Percentiles rank a stretch among this genome's conserved stretches.
Conservation (phyloP, 2,888 invertebrate genomes). For the Perizoma affinitatum region DNA sequence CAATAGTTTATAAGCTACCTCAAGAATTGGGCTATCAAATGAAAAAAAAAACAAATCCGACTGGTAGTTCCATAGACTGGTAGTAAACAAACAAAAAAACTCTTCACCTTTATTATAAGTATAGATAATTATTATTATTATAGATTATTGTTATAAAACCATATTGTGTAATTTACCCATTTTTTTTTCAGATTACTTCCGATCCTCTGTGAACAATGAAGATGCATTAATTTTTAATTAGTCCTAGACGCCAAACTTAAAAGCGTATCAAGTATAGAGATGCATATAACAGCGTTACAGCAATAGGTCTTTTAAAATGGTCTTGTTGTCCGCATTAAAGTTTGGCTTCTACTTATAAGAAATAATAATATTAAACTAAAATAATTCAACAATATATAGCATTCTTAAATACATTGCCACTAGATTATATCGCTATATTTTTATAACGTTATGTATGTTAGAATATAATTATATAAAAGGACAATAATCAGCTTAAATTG, state of each 20-base stretch:
- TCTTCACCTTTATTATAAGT: too few species aligned
- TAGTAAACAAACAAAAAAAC: too few species aligned
- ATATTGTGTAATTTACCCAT: neutral
- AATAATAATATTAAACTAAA: too few species aligned
- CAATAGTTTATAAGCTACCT: too few species aligned
- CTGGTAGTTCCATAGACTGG: too few species aligned
- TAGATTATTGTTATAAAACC: neutral
- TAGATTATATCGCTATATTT: slow-evolving; percentile 38
- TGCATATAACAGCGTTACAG: neutral
- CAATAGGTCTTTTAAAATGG: neutral
- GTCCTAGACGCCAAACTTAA: neutral
- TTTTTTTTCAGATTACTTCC: too few species aligned
- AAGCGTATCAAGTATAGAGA: neutral
- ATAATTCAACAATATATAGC: slow-evolving; percentile 12
- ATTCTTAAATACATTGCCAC: slow-evolving; percentile 45
- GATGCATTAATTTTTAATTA: neutral
- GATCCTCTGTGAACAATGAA: slow-evolving; percentile 3
- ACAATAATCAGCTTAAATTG: slow-evolving; percentile 20
- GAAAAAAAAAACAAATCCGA: too few species aligned
- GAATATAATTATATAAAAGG: slow-evolving; percentile 1
- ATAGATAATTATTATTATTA: neutral
- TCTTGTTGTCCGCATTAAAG: neutral
- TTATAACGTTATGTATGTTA: slow-evolving; percentile 26
- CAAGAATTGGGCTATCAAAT: too few species aligned
- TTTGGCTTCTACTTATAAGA: neutral